A percentile compares a stretch with the other conserved stretches of the same genome.
Evolutionary conservation across 2,797 vertebrate genomes (phyloP).

Genomic region (Poecilia gillii): DNA sequence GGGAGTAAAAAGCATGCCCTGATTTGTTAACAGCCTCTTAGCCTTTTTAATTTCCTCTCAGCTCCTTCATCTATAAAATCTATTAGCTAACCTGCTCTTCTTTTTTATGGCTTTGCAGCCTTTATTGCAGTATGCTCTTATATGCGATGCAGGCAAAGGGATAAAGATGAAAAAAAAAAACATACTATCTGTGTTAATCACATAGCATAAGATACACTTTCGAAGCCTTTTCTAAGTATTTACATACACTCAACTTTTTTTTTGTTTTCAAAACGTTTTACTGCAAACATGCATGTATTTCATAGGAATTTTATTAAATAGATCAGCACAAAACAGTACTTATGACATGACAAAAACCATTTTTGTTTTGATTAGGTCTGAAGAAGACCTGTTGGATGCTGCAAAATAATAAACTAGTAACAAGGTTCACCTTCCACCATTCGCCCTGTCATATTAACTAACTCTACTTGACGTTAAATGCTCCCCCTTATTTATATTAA

Average conservation of each 20-base stretch:
- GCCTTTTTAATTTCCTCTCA: constrained; percentile 56
- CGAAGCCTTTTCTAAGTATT: not conserved
- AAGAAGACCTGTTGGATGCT: not conserved
- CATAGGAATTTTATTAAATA: not conserved
- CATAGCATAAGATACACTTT: not conserved
- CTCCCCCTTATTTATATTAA: too few relatives aligned
- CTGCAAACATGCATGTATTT: not conserved
- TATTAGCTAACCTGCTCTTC: constrained; percentile 41
- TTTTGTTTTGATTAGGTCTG: not conserved
- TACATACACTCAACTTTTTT: not conserved
- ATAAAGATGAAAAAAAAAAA: not conserved
- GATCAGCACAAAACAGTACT: not conserved
- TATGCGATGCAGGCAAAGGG: not conserved
- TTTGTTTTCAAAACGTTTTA: not conserved
- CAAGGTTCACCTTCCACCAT: not conserved
- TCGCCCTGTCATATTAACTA: too few relatives aligned
- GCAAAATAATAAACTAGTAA: not conserved
- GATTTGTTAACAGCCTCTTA: constrained; percentile 62
- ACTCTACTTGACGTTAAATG: too few relatives aligned
- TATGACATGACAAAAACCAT: not conserved
- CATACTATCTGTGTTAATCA: not conserved
- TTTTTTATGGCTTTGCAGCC: constrained; percentile 12
- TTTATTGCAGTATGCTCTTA: constrained; percentile 2
- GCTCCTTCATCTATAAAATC: constrained; percentile 44
- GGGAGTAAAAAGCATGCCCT: constrained; percentile 44